Percentiles rank a stretch among this genome's conserved stretches.
phyloP scores from a whole-genome alignment of 2,888 invertebrate species.

The Nebria brevicollis region DNA sequence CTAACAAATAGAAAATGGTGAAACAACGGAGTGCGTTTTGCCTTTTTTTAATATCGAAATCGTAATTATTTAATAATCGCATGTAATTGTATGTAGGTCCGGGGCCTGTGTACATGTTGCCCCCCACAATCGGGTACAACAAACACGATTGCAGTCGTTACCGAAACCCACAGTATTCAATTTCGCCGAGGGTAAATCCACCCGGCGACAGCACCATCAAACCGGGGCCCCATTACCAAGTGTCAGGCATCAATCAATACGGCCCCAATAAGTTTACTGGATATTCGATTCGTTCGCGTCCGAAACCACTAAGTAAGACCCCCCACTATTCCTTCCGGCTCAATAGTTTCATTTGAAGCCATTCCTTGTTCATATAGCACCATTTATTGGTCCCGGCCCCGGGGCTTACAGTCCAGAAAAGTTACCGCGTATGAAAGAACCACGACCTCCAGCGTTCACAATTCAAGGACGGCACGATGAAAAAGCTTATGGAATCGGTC shows the following conservation, averaged over 20 bases:
- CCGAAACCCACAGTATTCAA: conserved; percentile 73
- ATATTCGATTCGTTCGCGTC: conserved; percentile 57
- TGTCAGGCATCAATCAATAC: conserved; percentile 64
- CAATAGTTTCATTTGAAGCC: conserved; percentile 43
- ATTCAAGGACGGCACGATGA: conserved; percentile 64
- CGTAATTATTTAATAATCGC: background rate
- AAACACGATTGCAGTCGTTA: conserved; percentile 71
- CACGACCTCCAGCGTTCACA: conserved; percentile 69
- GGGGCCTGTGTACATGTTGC: conserved; percentile 73
- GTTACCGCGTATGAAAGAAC: conserved; percentile 66
- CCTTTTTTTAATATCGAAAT: background rate
- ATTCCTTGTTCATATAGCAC: conserved; percentile 50
- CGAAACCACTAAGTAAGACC: conserved; percentile 40
- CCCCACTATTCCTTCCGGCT: background rate
- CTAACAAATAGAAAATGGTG: background rate
- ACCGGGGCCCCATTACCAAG: conserved; percentile 64
- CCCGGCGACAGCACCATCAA: conserved; percentile 53
- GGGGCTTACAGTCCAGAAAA: conserved; percentile 72
- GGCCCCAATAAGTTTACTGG: conserved; percentile 66
- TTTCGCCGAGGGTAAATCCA: conserved; percentile 63
- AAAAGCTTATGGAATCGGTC: conserved; percentile 58
- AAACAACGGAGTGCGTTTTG: background rate
- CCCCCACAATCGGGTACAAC: conserved; percentile 70
- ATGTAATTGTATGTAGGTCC: conserved; percentile 65
- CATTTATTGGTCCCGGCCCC: conserved; percentile 69